These are phyloP conservation scores for Otolemur garnettii DNA, from an alignment of 2,113 vertebrate genomes.

Conservation along the genomic window DNA sequence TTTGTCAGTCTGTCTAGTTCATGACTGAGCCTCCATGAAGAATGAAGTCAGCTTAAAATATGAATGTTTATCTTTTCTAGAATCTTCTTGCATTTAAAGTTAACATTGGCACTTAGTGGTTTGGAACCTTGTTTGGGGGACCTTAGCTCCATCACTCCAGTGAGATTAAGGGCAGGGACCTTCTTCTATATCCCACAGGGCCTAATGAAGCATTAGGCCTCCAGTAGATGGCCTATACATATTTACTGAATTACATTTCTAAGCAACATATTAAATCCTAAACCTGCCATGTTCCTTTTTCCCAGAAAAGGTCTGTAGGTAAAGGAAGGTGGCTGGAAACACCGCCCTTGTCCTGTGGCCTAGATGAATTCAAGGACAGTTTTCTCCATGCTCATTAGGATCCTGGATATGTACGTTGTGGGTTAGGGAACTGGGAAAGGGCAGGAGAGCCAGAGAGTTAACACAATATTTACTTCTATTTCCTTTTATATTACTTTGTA, in stretches of 20 bases:
- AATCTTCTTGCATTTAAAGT: background rate
- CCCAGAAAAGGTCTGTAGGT: slow-evolving; percentile 1
- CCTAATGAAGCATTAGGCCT: background rate
- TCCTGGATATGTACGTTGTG: background rate
- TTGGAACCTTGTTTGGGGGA: background rate
- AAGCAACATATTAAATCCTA: background rate
- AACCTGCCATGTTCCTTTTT: background rate
- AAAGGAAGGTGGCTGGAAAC: slow-evolving; percentile 5
- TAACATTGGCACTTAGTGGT: background rate
- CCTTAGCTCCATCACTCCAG: background rate
- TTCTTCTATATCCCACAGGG: background rate
- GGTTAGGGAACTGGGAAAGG: background rate
- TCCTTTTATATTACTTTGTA: slow-evolving; percentile 33
- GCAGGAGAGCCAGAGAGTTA: background rate
- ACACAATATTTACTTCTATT: slow-evolving; percentile 43
- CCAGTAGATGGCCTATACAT: background rate
- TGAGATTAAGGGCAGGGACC: background rate
- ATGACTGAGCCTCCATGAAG: background rate
- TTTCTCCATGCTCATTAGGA: background rate
- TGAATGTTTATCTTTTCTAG: slow-evolving; percentile 14
- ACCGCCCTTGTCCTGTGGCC: background rate
- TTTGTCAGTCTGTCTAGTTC: background rate
- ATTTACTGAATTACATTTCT: slow-evolving; percentile 50
- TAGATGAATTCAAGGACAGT: background rate
- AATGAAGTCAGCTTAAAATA: slow-evolving; percentile 54